These are phyloP conservation scores for Gymnoscopelus microlampas DNA, from an alignment of 2,797 vertebrate genomes.

Conservation along the genomic window DNA sequence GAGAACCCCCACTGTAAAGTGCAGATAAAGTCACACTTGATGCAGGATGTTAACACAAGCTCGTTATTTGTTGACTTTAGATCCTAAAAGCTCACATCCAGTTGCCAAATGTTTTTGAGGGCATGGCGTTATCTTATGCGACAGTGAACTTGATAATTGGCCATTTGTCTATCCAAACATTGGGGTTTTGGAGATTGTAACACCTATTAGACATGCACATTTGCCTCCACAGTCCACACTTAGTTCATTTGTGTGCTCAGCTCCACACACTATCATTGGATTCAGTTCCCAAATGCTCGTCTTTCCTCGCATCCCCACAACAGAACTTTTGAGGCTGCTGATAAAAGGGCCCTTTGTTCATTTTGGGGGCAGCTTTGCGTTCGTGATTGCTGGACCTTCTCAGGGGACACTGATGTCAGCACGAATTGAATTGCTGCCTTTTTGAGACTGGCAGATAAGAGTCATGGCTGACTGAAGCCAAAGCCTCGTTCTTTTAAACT, in stretches of 20 bases:
- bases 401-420: slow-evolving; percentile 21
- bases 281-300: slow-evolving; percentile 15
- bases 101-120: slow-evolving; percentile 28
- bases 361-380: background rate
- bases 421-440: slow-evolving; percentile 2
- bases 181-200: background rate
- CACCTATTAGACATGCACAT: background rate
- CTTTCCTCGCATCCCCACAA: slow-evolving; percentile 45
- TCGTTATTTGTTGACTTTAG: slow-evolving; percentile 14
- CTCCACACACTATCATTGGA: slow-evolving; percentile 1
- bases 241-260: background rate
- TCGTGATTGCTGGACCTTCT: slow-evolving; percentile 13
- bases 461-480: too few relatives aligned
- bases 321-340: slow-evolving; percentile 26
- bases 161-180: slow-evolving; percentile 28
- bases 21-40: slow-evolving; percentile 6
- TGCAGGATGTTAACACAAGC: slow-evolving; percentile 39
- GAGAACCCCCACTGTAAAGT: background rate
- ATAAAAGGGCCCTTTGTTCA: slow-evolving; percentile 55
- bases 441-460: background rate
- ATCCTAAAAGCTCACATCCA: slow-evolving; percentile 17
- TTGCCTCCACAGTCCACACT: background rate
- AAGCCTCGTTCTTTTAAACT: too few relatives aligned
- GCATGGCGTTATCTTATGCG: slow-evolving; percentile 15
- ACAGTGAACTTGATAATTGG: slow-evolving; percentile 8